A percentile compares a stretch with the other conserved stretches of the same genome.
phyloP scores from a whole-genome alignment of 2,113 vertebrate genomes.

The human region DNA sequence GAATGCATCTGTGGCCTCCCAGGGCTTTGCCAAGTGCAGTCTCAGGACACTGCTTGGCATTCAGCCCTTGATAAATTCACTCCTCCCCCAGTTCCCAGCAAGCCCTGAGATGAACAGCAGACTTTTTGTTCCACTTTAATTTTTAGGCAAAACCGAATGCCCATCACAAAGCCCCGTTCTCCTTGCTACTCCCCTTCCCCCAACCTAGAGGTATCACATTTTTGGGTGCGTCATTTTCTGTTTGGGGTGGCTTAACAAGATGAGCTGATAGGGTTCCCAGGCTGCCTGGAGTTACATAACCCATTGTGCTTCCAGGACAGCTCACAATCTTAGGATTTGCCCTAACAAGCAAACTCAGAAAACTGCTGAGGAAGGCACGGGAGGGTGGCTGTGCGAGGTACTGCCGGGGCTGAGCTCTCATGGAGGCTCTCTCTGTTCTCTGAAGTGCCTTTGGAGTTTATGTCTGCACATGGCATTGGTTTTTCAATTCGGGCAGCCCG shows the following conservation, averaged over 20 bases:
- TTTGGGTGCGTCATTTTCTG: constrained; percentile 55
- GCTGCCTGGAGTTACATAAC: constrained; percentile 54
- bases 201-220: constrained; percentile 16
- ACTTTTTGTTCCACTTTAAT: constrained; percentile 12
- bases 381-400: background rate
- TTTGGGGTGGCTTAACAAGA: constrained; percentile 46
- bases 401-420: background rate
- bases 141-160: background rate
- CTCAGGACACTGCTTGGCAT: constrained; percentile 22
- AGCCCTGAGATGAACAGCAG: constrained; percentile 1
- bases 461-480: constrained; percentile 67
- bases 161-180: background rate
- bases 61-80: background rate
- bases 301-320: constrained; percentile 24
- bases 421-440: background rate
- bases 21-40: background rate
- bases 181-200: background rate
- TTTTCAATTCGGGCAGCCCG: background rate
- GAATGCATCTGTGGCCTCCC: background rate
- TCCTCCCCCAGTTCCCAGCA: background rate
- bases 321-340: constrained; percentile 31
- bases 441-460: background rate
- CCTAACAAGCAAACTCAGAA: constrained; percentile 49
- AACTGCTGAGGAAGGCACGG: background rate
- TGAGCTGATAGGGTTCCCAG: constrained; percentile 51